A percentile compares a stretch with the other conserved stretches of the same genome.
phyloP scores from a whole-genome alignment of 1,140 invertebrate genomes.

The Drosophila obscura region DNA sequence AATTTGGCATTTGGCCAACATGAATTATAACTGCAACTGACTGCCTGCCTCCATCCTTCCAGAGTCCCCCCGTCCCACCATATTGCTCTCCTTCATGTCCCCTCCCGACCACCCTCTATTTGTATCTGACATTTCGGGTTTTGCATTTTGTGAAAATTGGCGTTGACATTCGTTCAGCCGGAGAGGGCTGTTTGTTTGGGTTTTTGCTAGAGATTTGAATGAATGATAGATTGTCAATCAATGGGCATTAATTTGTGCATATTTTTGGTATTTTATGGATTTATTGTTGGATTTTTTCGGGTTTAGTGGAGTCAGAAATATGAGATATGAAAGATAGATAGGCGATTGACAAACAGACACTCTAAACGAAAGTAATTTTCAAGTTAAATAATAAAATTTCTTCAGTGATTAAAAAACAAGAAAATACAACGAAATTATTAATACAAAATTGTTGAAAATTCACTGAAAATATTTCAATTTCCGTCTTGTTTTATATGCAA shows the following conservation, averaged over 20 bases:
- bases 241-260: constrained; percentile 36
- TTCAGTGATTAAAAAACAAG: no score
- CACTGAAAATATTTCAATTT: no score
- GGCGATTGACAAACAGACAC: no score
- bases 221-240: constrained; percentile 17
- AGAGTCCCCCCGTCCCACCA: no score
- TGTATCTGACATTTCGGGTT: constrained; percentile 41
- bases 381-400: no score
- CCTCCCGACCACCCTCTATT: background rate
- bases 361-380: no score
- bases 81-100: no score
- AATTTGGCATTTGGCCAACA: constrained; percentile 66
- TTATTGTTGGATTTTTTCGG: background rate
- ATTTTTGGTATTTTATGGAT: background rate
- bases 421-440: no score
- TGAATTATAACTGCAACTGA: constrained; percentile 48
- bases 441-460: no score
- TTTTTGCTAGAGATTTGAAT: constrained; percentile 30
- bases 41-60: constrained; percentile 1
- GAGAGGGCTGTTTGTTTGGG: background rate
- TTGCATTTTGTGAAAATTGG: constrained; percentile 37
- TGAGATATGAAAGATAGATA: no score
- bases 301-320: no score
- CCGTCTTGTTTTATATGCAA: no score
- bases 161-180: constrained; percentile 45